These are phyloP conservation scores for Bursaphelenchus okinawaensis DNA, from an alignment of 2,888 invertebrate genomes.

Conservation along the genomic window DNA sequence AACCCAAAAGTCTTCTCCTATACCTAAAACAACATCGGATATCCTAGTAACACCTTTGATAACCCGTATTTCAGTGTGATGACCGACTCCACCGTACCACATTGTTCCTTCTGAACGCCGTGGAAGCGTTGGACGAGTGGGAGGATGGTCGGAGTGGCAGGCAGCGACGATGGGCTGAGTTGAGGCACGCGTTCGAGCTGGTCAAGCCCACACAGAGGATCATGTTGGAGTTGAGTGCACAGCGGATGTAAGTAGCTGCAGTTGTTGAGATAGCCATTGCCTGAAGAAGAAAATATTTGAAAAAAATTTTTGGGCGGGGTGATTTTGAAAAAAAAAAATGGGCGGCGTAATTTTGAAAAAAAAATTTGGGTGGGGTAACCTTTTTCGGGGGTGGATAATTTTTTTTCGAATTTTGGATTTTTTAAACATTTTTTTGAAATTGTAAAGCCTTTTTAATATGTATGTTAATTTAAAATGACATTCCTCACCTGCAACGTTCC, in stretches of 20 bases:
- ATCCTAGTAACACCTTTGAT: constrained; percentile 7
- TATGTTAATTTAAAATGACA: constrained; percentile 34
- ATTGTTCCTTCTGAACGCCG: constrained; percentile 41
- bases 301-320: too few species aligned
- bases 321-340: too few species aligned
- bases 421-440: too few species aligned
- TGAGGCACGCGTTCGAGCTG: constrained; percentile 30
- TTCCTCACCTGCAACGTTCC: constrained; percentile 35
- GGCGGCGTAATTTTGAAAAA: too few species aligned
- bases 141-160: constrained; percentile 42
- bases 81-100: constrained; percentile 41
- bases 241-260: constrained; percentile 15
- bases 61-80: constrained; percentile 38
- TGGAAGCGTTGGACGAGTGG: constrained; percentile 43
- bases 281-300: too few species aligned
- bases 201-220: constrained; percentile 31
- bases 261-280: constrained; percentile 1
- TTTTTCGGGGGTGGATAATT: too few species aligned
- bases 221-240: constrained; percentile 20
- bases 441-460: neutral
- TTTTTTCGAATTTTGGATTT: too few species aligned
- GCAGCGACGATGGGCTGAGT: constrained; percentile 38
- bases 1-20: neutral
- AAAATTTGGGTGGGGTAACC: too few species aligned
- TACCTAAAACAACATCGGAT: constrained; percentile 3